phyloP scores from a whole-genome alignment of 2,888 invertebrate genomes.

The Scaptomyza tumidula region DNA sequence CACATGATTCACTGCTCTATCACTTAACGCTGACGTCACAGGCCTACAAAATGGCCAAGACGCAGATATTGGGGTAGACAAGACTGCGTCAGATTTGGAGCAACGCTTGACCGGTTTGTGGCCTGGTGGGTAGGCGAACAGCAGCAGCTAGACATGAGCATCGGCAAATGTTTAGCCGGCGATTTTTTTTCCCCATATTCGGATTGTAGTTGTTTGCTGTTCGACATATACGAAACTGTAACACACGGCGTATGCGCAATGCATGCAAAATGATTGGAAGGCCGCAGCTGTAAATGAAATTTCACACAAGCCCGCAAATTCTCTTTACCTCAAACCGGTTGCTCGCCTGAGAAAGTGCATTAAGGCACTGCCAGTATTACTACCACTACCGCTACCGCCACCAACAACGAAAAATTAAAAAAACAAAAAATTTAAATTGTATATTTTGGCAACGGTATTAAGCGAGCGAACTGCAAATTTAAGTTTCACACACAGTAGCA shows the following conservation, averaged over 20 bases:
- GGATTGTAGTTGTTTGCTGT: conserved; percentile 28
- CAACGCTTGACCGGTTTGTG: conserved; percentile 56
- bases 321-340: conserved; percentile 67
- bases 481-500: conserved; percentile 29
- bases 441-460: conserved; percentile 54
- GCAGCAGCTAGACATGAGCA: conserved; percentile 41
- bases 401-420: conserved; percentile 6
- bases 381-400: conserved; percentile 11
- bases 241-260: conserved; percentile 75
- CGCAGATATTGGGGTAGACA: conserved; percentile 30
- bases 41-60: conserved; percentile 15
- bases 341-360: conserved; percentile 72
- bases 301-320: conserved; percentile 68
- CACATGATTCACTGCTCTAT: conserved; percentile 42
- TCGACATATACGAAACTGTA: conserved; percentile 51
- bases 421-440: conserved; percentile 74
- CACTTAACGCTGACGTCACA: conserved; percentile 50
- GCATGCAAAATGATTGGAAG: conserved; percentile 70
- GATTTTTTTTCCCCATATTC: conserved; percentile 30
- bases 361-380: conserved; percentile 50
- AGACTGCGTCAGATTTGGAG: conserved; percentile 63
- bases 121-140: conserved; percentile 12
- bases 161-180: conserved; percentile 54
- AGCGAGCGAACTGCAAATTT: conserved; percentile 16
- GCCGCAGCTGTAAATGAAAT: conserved; percentile 65